Base-by-base conservation (phyloP, 2,113 vertebrate species). In the Rana temporaria region DNA sequence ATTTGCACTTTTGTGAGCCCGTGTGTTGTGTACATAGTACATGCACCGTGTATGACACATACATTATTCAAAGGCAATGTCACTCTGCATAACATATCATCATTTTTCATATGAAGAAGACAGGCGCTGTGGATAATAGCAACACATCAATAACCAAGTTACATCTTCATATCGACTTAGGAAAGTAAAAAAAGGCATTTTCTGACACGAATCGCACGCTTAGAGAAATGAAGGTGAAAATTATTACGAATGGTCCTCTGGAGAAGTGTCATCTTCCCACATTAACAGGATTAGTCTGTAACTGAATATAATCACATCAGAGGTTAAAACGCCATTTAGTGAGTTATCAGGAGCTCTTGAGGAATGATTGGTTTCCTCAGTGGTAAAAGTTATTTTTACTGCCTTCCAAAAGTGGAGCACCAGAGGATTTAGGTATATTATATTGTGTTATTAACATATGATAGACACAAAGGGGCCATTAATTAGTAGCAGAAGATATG, bases 261-360 rank as follows among this genome's bases (percentile, higher is more conserved):
- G 68, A 20, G 68, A 17, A 18, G 42, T 53, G 20, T 69, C 38
- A 70, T 70, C 68, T 15, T 17, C 12, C 7, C 42, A 14, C 19
- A 22, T 69, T 69, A 15, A 53, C 68, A 70, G 20, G 42, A 70
- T 70, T 70, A 24, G 42, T 20, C 8, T 53, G 24, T 17, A 70
- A 70, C 42, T 24, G 5, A n/a, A 69, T 24, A 14, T 69, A 24
- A 17, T 53, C 68, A 24, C 11, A 16, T 70, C 14, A 26, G 4
- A 20, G 68, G 8, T 8, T 19, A 38, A 70, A 1, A 6, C 2
- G 38, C 34, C 34, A 48, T 38, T 48, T 42, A 52, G 15, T 4
- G 3, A 48, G 34, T 48, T 11, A 48, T 48, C 42, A 48, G 12
- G 1, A 48, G 42, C 42, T 48, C 12, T 48, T 48, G 42, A 48